Evolutionary conservation across 2,888 invertebrate species (phyloP).

Genomic region (Stenolophus ochropezus): DNA sequence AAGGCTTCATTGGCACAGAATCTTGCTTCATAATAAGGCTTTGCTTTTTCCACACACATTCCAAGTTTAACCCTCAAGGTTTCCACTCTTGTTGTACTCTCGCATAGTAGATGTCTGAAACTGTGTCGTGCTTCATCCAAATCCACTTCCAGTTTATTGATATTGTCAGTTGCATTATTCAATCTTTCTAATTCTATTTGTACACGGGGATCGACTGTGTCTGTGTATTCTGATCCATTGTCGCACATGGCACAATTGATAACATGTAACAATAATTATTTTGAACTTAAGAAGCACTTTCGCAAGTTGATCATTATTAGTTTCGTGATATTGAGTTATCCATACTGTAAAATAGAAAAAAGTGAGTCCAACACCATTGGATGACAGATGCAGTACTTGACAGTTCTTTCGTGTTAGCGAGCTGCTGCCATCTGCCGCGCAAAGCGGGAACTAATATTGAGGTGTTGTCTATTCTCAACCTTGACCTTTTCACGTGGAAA

Average conservation of each 20-base stretch:
- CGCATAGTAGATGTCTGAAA: conserved; percentile 87
- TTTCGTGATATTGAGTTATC: conserved; percentile 15
- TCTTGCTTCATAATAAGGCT: conserved; percentile 93
- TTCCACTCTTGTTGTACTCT: conserved; percentile 89
- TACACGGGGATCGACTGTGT: conserved; percentile 87
- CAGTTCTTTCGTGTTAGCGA: neutral
- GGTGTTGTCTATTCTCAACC: conserved; percentile 14
- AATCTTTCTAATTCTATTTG: conserved; percentile 92
- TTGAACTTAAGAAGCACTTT: conserved; percentile 11
- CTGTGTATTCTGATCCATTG: conserved; percentile 78
- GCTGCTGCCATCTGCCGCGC: conserved; percentile 5
- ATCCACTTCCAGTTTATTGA: conserved; percentile 92
- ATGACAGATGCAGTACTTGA: conserved; percentile 48
- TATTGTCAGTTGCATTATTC: conserved; percentile 94
- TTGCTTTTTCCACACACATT: conserved; percentile 88
- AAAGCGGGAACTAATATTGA: neutral
- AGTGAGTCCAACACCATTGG: conserved; percentile 4
- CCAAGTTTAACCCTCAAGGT: conserved; percentile 87
- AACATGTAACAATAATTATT: conserved; percentile 57
- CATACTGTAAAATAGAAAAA: conserved; percentile 40
- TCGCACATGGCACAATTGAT: conserved; percentile 74
- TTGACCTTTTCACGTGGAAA: conserved; percentile 19
- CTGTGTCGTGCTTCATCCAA: conserved; percentile 89
- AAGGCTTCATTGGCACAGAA: conserved; percentile 89
- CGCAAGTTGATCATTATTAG: conserved; percentile 38